Base-by-base conservation (phyloP, 2,888 invertebrate species). In the Eristalinus aeneus region DNA sequence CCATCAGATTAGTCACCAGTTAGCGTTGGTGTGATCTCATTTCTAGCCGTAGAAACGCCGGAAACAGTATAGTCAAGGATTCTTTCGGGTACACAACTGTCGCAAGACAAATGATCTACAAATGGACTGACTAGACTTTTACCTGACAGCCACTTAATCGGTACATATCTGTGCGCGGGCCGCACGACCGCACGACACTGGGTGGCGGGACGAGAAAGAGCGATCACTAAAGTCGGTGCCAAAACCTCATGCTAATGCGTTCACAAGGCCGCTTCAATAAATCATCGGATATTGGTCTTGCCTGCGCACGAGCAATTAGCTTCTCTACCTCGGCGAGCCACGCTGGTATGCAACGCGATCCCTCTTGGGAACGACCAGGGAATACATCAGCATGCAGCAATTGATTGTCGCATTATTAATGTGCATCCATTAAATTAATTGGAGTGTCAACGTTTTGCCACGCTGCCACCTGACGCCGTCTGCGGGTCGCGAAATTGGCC, bases 211-310 rank as follows among this genome's bases (percentile, higher is more conserved):
- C 16, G 16, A n/a, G 46, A 46, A 46, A 16, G 46, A 46, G 16
- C 46, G 16, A 9, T 20, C 63, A 20, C 68, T 23, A 11, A 63
- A 31, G 74, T 74, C 74, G 61, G 53, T 80, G 84, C 84, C 84
- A 85, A 85, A 85, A 85, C 63, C 75, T 32, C 72, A 85, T 85
- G 84, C 79, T 85, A 85, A 85, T 85, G 79, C 84, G 80, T 85
- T 63, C 58, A 63, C 84, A 85, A 85, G 84, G 84, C 72, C 84
- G 68, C 63, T 75, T 72, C 56, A 67, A 85, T 85, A 80, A 80
- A 85, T 85, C 85, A 81, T 81, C 73, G 63, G 36, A 64, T 76
- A 81, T 80, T 80, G 58, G 73, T 69, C 80, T 64, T 22, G 58
- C 73, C 54, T 63, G 71, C 58, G 46, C 56, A 39, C 69, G 32